Percentiles rank a stretch among this genome's conserved stretches.
These are phyloP conservation scores for Macquaria ambigua DNA, from an alignment of 2,113 vertebrate species.

Conservation along the genomic window DNA sequence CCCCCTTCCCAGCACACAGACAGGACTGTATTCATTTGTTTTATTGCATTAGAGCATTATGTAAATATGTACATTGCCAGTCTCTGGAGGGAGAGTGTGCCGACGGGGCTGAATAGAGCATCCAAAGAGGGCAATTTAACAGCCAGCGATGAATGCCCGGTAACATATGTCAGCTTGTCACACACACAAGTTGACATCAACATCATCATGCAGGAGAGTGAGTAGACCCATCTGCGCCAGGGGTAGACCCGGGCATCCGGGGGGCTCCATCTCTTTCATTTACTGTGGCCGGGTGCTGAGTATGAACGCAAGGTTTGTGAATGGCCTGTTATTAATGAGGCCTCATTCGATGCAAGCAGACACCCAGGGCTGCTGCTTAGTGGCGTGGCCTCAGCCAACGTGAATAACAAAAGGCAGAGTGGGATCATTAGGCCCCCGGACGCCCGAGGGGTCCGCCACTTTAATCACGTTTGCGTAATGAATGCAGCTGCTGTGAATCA, in stretches of 20 bases:
- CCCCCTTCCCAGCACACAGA: constrained; percentile 10
- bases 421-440: constrained; percentile 80
- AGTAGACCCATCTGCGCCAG: constrained; percentile 67
- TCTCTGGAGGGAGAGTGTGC: constrained; percentile 49
- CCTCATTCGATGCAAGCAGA: constrained; percentile 68
- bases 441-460: constrained; percentile 74
- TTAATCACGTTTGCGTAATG: constrained; percentile 85
- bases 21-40: constrained; percentile 63
- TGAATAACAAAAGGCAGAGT: constrained; percentile 82
- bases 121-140: constrained; percentile 70
- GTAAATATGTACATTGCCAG: constrained; percentile 73
- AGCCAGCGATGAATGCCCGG: constrained; percentile 55
- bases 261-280: constrained; percentile 68
- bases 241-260: constrained; percentile 46
- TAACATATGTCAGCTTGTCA: constrained; percentile 76
- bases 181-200: constrained; percentile 66
- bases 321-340: constrained; percentile 81
- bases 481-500: constrained; percentile 82
- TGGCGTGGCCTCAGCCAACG: constrained; percentile 70
- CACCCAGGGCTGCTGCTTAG: constrained; percentile 76
- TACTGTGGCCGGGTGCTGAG: constrained; percentile 47
- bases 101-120: constrained; percentile 57
- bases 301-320: constrained; percentile 68
- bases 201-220: constrained; percentile 61
- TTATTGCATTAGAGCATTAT: constrained; percentile 67